phyloP scores from a whole-genome alignment of 2,797 vertebrate genomes.

The Heterohyrax brucei region DNA sequence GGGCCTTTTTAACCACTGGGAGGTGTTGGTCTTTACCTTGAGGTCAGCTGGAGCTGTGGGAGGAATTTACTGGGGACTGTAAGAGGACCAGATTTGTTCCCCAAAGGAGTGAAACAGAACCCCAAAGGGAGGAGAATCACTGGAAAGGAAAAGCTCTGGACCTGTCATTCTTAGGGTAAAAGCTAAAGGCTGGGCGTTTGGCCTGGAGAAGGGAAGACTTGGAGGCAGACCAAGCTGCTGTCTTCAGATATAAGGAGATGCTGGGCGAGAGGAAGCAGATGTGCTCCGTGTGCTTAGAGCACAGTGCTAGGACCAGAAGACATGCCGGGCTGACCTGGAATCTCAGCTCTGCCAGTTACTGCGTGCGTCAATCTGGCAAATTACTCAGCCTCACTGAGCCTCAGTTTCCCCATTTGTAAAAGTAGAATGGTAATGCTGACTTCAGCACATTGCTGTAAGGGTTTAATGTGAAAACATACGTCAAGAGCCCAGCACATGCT shows the following conservation, averaged over 20 bases:
- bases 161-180: background rate
- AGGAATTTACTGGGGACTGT: background rate
- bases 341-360: background rate
- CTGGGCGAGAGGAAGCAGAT: background rate
- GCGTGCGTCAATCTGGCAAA: background rate
- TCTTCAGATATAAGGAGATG: constrained; percentile 2
- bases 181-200: background rate
- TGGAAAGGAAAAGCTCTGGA: background rate
- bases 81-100: background rate
- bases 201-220: background rate
- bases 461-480: background rate
- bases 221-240: background rate
- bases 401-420: constrained; percentile 22
- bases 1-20: background rate
- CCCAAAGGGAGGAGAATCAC: background rate
- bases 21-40: background rate
- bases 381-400: background rate
- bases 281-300: background rate
- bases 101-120: constrained; percentile 51
- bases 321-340: background rate
- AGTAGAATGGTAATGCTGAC: background rate
- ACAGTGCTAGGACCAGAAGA: background rate
- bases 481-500: constrained; percentile 37
- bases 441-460: background rate
- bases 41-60: background rate